phyloP scores from a whole-genome alignment of 2,113 vertebrate species.

The Strix aluco region DNA sequence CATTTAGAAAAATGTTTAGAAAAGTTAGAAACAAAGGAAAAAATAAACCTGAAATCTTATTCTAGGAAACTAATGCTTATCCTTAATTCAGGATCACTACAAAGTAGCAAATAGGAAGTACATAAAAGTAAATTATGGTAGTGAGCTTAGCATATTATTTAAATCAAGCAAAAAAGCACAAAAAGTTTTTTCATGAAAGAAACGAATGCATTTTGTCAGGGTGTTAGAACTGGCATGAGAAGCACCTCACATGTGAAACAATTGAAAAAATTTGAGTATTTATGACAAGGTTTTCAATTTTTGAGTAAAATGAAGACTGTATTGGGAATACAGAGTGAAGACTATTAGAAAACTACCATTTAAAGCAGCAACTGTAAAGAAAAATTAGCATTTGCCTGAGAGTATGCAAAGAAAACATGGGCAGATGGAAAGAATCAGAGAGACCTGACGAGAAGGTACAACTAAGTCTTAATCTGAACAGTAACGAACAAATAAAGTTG shows the following conservation, averaged over 20 bases:
- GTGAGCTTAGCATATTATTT: background rate
- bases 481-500: background rate
- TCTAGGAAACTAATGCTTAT: background rate
- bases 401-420: background rate
- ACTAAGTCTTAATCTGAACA: background rate
- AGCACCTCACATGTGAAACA: background rate
- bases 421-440: background rate
- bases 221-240: background rate
- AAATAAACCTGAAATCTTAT: background rate
- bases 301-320: background rate
- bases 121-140: background rate
- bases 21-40: background rate
- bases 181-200: background rate
- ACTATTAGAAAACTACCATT: background rate
- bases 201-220: background rate
- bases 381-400: background rate
- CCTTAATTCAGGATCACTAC: background rate
- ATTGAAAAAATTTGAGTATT: background rate
- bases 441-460: background rate
- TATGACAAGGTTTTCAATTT: background rate
- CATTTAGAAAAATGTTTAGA: background rate
- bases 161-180: background rate
- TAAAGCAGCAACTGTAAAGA: background rate
- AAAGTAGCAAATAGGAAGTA: background rate
- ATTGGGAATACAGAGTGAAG: background rate